Evolutionary conservation across 2,888 invertebrate species (phyloP).

Genomic region (Yponomeuta malinellus): DNA sequence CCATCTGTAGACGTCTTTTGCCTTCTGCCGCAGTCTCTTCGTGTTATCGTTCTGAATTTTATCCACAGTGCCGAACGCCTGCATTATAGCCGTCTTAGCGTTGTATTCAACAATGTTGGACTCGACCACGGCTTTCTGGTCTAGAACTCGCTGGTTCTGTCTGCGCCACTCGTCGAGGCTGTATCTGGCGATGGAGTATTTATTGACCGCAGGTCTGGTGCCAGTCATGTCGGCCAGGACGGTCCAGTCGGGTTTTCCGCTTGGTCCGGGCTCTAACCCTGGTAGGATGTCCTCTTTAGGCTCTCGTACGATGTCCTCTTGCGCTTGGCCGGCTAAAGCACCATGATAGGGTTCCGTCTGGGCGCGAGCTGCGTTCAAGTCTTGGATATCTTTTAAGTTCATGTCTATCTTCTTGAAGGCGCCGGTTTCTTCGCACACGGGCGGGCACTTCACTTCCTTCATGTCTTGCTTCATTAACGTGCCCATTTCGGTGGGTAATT

Average conservation of each 20-base stretch:
- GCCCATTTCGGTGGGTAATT: neutral
- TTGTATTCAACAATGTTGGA: slow-evolving; percentile 77
- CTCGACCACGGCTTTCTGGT: slow-evolving; percentile 65
- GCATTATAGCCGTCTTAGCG: slow-evolving; percentile 78
- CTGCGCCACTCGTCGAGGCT: slow-evolving; percentile 84
- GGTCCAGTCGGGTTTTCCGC: slow-evolving; percentile 84
- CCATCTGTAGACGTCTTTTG: slow-evolving; percentile 83
- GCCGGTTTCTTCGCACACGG: slow-evolving; percentile 50
- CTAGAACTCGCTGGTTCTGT: slow-evolving; percentile 65
- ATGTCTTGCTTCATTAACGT: neutral
- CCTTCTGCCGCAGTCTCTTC: slow-evolving; percentile 78
- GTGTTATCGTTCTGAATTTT: slow-evolving; percentile 82
- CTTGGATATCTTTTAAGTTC: slow-evolving; percentile 34
- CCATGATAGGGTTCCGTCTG: slow-evolving; percentile 14
- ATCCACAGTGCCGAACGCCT: slow-evolving; percentile 79
- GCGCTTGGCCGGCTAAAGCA: slow-evolving; percentile 23
- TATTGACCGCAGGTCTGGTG: slow-evolving; percentile 83
- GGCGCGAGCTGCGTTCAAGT: slow-evolving; percentile 26
- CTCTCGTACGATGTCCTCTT: neutral
- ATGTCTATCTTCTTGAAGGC: slow-evolving; percentile 52
- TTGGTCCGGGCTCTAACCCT: slow-evolving; percentile 77
- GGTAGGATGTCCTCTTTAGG: slow-evolving; percentile 22
- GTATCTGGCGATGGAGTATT: slow-evolving; percentile 83
- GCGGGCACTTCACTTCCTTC: slow-evolving; percentile 43
- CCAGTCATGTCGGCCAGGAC: slow-evolving; percentile 82